Conservation (phyloP, 1,140 invertebrate genomes). For the Scaptomyza graminum region DNA sequence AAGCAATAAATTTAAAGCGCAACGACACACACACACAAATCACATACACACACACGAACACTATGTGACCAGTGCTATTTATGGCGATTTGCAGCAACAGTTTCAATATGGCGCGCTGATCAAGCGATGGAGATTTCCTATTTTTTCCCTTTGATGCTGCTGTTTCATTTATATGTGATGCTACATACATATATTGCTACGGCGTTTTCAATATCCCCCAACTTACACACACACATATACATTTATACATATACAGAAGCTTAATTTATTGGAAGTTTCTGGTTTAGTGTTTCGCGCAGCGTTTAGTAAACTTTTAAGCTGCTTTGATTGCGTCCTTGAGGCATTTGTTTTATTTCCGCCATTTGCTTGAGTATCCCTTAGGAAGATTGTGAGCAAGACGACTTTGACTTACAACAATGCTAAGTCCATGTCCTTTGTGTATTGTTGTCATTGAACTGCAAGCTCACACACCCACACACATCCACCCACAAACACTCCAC, state of each 20-base stretch:
- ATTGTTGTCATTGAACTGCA: constrained; percentile 55
- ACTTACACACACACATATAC: neutral
- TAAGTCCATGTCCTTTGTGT: constrained; percentile 62
- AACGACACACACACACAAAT: constrained; percentile 19
- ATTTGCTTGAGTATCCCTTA: neutral
- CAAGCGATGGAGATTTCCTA: constrained; percentile 34
- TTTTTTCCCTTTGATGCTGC: neutral
- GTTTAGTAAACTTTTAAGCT: constrained; percentile 60
- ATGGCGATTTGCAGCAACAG: constrained; percentile 59
- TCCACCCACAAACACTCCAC: constrained; percentile 1
- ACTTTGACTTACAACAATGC: constrained; percentile 13
- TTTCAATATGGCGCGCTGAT: constrained; percentile 60
- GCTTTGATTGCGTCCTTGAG: constrained; percentile 61
- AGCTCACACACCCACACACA: constrained; percentile 3
- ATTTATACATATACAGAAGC: neutral
- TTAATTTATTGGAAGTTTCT: constrained; percentile 64
- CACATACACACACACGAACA: constrained; percentile 21
- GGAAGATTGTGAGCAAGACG: neutral
- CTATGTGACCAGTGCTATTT: constrained; percentile 58
- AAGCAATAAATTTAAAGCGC: constrained; percentile 58
- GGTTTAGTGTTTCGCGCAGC: constrained; percentile 28
- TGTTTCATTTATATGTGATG: neutral
- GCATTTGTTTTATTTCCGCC: constrained; percentile 25
- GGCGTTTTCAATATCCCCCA: constrained; percentile 26
- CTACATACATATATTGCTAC: neutral